A percentile compares a stretch with the other conserved stretches of the same genome.
These are phyloP conservation scores for Monopis laevigella DNA, from an alignment of 2,888 invertebrate genomes.

Conservation along the genomic window DNA sequence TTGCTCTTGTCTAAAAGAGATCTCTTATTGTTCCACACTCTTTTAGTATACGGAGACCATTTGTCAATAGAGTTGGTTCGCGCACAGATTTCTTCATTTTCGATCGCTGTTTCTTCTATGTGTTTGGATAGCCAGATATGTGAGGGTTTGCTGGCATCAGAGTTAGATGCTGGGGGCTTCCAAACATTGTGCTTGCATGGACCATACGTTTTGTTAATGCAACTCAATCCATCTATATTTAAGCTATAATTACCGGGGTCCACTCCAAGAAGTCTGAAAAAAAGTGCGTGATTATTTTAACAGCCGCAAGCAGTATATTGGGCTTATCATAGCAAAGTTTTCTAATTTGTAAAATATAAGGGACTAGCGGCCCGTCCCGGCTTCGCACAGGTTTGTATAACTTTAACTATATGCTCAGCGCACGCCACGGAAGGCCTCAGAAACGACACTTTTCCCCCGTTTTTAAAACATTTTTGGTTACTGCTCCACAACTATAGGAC, in stretches of 20 bases:
- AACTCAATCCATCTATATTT: constrained; percentile 44
- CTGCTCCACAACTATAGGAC: no score
- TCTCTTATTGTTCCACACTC: constrained; percentile 30
- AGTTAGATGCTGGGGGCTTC: constrained; percentile 18
- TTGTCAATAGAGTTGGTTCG: constrained; percentile 42
- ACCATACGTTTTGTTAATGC: constrained; percentile 47
- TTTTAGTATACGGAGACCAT: constrained; percentile 42
- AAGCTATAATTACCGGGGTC: constrained; percentile 48
- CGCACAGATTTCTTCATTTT: constrained; percentile 40
- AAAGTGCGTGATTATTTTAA: no score
- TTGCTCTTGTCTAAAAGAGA: no score
- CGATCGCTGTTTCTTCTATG: constrained; percentile 26
- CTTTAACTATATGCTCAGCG: no score
- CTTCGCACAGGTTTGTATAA: no score
- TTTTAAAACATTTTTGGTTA: no score
- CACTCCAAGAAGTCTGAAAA: constrained; percentile 46
- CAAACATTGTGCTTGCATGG: constrained; percentile 43
- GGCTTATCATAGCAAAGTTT: no score
- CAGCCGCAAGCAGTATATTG: no score
- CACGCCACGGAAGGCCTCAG: no score
- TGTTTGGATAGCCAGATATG: constrained; percentile 26
- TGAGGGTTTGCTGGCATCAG: constrained; percentile 23
- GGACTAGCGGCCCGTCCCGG: no score
- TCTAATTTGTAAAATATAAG: no score
- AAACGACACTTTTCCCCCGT: no score